Conservation (phyloP, 1,140 invertebrate genomes). For the Cyrtorhinus lividipennis region DNA sequence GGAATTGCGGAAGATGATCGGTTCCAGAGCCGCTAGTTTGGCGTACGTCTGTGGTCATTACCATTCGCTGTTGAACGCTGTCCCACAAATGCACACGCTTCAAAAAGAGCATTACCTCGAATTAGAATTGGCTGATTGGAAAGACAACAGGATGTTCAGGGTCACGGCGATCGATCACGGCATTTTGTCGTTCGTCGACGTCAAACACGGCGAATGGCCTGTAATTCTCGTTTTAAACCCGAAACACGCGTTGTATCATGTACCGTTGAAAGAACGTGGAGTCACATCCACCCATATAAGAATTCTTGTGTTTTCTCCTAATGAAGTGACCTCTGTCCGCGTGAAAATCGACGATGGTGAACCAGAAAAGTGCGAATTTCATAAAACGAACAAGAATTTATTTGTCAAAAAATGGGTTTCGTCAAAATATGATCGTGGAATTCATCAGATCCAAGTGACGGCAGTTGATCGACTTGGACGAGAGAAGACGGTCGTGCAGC, state of each 20-base stretch:
- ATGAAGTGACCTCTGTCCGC: slow-evolving; percentile 42
- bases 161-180: slow-evolving; percentile 76
- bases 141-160: slow-evolving; percentile 75
- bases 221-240: slow-evolving; percentile 76
- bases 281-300: slow-evolving; percentile 31
- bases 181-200: slow-evolving; percentile 74
- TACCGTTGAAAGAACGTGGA: slow-evolving; percentile 58
- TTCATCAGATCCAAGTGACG: slow-evolving; percentile 52
- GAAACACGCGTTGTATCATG: slow-evolving; percentile 58
- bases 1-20: slow-evolving; percentile 30
- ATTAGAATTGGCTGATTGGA: slow-evolving; percentile 87
- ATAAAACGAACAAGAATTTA: slow-evolving; percentile 30
- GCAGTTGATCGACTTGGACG: background rate
- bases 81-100: slow-evolving; percentile 74
- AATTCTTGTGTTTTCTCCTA: slow-evolving; percentile 56
- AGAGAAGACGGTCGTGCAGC: slow-evolving; percentile 29
- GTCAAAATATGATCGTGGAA: slow-evolving; percentile 41
- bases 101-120: slow-evolving; percentile 74
- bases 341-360: slow-evolving; percentile 47
- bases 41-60: slow-evolving; percentile 88
- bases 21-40: slow-evolving; percentile 33
- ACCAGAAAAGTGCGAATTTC: slow-evolving; percentile 42
- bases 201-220: slow-evolving; percentile 62
- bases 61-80: slow-evolving; percentile 62
- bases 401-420: slow-evolving; percentile 60